These are phyloP conservation scores for Ctenoplectra terminalis DNA, from an alignment of 1,140 invertebrate species.

Conservation along the genomic window DNA sequence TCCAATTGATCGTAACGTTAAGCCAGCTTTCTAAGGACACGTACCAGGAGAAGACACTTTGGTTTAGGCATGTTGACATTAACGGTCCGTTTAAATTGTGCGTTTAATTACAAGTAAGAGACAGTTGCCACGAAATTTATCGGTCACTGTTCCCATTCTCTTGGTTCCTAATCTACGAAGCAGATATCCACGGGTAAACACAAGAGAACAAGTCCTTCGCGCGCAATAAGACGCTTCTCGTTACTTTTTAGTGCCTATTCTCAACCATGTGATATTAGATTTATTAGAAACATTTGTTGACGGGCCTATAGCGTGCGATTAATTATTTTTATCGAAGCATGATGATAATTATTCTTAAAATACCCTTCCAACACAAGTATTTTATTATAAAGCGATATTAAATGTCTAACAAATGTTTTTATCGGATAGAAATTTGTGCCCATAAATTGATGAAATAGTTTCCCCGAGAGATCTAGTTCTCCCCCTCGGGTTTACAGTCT, in stretches of 20 bases:
- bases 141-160: conserved; percentile 78
- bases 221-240: conserved; percentile 64
- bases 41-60: conserved; percentile 56
- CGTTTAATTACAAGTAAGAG: conserved; percentile 83
- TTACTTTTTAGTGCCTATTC: conserved; percentile 58
- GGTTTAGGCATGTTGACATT: conserved; percentile 76
- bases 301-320: neutral
- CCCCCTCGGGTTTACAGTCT: conserved; percentile 70
- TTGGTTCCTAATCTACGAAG: conserved; percentile 79
- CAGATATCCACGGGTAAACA: conserved; percentile 75
- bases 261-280: conserved; percentile 40
- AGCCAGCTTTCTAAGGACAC: conserved; percentile 35
- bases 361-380: too few species aligned
- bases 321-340: too few species aligned
- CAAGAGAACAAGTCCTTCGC: conserved; percentile 58
- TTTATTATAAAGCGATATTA: too few species aligned
- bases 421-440: conserved; percentile 77
- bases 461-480: conserved; percentile 74
- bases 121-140: conserved; percentile 80
- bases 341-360: too few species aligned
- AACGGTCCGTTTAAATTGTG: conserved; percentile 81
- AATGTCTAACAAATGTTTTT: too few species aligned
- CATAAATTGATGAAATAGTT: conserved; percentile 77
- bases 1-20: conserved; percentile 27
- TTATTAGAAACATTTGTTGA: conserved; percentile 39